Evolutionary conservation across 1,140 invertebrate genomes (phyloP), one percentile per base, ranked within the genome.

Genomic region (Zaprionus vittiger): DNA sequence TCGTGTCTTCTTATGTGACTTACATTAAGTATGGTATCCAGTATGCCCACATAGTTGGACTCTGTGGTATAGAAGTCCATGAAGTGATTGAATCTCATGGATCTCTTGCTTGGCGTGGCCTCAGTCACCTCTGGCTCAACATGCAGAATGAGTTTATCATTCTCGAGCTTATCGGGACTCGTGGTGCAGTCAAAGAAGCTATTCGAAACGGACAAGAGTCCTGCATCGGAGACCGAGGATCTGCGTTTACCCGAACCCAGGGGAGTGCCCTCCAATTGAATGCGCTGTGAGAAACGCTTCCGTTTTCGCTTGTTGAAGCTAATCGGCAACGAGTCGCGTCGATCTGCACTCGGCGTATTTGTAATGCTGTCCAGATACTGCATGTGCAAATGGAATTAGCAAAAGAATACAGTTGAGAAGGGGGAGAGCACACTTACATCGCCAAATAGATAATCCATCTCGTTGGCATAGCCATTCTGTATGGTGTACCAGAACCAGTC

Each of bases 401-500:
- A 24, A 6, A 5, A 2, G 17, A 4, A 1, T 12, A 2, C 7
- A 0, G 7, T 9, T 11, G 28, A 9, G 31, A 31, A 31, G 2
- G 9, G 9, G 31, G 7, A 4, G 24, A 26, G 1, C 3, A 76
- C 52, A 94, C 94, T 95, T 94, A 97, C 96, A 93, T 97, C 95
- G 94, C 96, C 96, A 83, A 97, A 97, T 17, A 97, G 94, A 93
- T 98, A 98, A 71, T 98, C 96, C 81, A 95, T 96, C 93, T 99
- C 98, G 87, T 97, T 97, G 92, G 97, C 97, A 77, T 96, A 97
- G 83, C 98, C 97, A 94, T 99, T 98, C 93, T 99, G 98, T 61
- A 99, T 97, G 47, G 98, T 92, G 73, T 93, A 93, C 98, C 98
- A 99, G 93, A 99, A 99, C 98, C 98, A 99, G 94, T 99, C 97